These are phyloP conservation scores for Macrotrachela quadricornifera DNA, from an alignment of 1,140 invertebrate genomes.

Conservation along the genomic window DNA sequence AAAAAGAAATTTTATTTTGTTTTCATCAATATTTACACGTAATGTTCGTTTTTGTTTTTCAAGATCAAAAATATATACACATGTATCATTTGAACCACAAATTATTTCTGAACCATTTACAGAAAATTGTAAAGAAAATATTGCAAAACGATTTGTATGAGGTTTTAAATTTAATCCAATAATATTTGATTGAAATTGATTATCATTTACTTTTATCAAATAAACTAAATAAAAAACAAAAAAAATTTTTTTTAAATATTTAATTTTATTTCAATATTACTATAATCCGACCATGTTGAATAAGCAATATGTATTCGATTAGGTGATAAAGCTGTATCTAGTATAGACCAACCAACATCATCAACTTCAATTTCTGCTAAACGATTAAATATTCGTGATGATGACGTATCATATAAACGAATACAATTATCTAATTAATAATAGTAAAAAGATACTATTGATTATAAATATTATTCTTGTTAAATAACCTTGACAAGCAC, in stretches of 20 bases:
- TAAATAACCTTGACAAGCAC: slow-evolving; percentile 48
- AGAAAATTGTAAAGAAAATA: slow-evolving; percentile 57
- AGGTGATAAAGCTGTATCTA: slow-evolving; percentile 53
- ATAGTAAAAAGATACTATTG: not conserved
- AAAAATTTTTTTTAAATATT: not conserved
- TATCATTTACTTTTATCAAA: no score
- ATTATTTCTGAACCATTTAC: slow-evolving; percentile 49
- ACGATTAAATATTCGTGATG: slow-evolving; percentile 17
- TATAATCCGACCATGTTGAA: slow-evolving; percentile 55
- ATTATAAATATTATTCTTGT: not conserved
- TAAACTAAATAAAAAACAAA: slow-evolving; percentile 38
- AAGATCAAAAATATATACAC: slow-evolving; percentile 52
- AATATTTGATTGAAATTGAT: slow-evolving; percentile 41
- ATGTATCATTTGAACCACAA: slow-evolving; percentile 51
- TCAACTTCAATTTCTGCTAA: slow-evolving; percentile 33
- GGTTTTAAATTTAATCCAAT: slow-evolving; percentile 41
- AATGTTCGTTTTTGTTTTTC: slow-evolving; percentile 40
- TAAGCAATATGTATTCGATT: slow-evolving; percentile 50
- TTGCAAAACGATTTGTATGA: slow-evolving; percentile 46
- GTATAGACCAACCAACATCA: slow-evolving; percentile 59
- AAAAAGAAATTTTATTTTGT: not conserved
- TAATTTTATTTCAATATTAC: slow-evolving; percentile 33
- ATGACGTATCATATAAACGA: slow-evolving; percentile 30
- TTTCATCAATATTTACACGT: slow-evolving; percentile 32
- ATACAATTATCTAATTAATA: slow-evolving; percentile 19